A percentile compares a stretch with the other conserved stretches of the same genome.
Evolutionary conservation across 2,797 vertebrate genomes (phyloP).

Genomic region (Apodemus agrarius): DNA sequence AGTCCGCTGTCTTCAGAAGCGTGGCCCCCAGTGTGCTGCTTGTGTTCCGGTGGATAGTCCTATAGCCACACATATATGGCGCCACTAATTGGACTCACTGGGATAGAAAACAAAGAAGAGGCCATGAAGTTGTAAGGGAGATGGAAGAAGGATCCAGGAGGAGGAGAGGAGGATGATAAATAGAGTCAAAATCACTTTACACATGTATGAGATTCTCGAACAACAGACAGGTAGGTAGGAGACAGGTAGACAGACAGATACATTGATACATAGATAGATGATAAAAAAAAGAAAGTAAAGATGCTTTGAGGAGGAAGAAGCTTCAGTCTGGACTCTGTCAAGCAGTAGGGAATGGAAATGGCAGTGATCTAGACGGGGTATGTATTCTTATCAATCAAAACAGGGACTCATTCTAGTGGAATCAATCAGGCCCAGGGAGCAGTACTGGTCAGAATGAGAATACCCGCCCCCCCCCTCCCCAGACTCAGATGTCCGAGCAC

Average conservation of each 20-base stretch:
- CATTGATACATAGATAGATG: too few relatives aligned
- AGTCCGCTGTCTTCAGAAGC: not conserved
- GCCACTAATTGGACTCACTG: not conserved
- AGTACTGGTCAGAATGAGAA: not conserved
- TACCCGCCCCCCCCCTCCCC: not conserved
- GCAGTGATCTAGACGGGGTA: slow-evolving; percentile 35
- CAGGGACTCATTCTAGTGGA: not conserved
- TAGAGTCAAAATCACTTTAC: not conserved
- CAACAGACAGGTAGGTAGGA: not conserved
- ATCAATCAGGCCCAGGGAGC: not conserved
- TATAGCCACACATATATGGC: not conserved
- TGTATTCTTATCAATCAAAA: slow-evolving; percentile 30
- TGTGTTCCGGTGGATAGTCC: not conserved
- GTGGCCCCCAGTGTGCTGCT: not conserved
- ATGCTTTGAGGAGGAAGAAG: not conserved
- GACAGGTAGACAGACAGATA: not conserved
- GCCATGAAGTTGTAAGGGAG: not conserved
- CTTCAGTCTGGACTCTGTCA: slow-evolving; percentile 34
- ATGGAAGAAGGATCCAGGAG: not conserved
- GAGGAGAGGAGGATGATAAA: not conserved
- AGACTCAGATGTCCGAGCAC: not conserved
- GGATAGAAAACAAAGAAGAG: not conserved
- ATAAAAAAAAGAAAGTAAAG: not conserved
- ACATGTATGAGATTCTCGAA: not conserved
- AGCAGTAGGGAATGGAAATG: not conserved